Conservation (phyloP, 1,140 invertebrate species). For the Drosophila melanogaster region DNA sequence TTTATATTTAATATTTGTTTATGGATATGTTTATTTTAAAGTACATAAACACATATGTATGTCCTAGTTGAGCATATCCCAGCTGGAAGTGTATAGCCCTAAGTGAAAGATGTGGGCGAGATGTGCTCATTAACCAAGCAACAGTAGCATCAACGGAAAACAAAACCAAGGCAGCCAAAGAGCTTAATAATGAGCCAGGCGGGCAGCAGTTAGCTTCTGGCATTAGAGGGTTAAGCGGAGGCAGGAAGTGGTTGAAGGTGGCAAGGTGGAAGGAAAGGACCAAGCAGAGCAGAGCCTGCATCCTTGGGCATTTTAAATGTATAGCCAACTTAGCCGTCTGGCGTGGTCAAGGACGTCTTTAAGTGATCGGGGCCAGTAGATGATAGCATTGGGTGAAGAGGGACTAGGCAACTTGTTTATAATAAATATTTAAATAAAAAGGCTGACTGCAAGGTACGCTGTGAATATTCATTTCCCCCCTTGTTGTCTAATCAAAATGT, state of each 20-base stretch:
- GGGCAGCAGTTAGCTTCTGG: conserved; percentile 36
- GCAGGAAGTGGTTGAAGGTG: conserved; percentile 21
- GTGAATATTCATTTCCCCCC: too few species aligned
- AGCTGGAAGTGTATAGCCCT: conserved; percentile 12
- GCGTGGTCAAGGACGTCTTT: conserved; percentile 51
- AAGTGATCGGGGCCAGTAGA: conserved; percentile 17
- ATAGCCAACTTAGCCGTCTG: conserved; percentile 6
- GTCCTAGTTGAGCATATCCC: not conserved
- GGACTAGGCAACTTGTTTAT: not conserved
- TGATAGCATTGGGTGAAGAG: not conserved
- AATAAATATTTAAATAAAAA: too few species aligned
- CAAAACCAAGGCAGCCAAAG: conserved; percentile 24
- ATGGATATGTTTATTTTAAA: not conserved
- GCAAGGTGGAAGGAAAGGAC: conserved; percentile 10
- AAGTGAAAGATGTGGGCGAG: conserved; percentile 45
- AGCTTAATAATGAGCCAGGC: conserved; percentile 31
- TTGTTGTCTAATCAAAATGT: too few species aligned
- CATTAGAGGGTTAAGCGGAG: conserved; percentile 34
- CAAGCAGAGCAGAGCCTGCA: conserved; percentile 14
- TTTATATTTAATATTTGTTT: too few species aligned
- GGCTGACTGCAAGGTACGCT: too few species aligned
- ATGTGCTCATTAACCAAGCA: conserved; percentile 39
- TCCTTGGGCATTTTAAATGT: conserved; percentile 62
- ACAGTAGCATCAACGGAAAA: conserved; percentile 33
- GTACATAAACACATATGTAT: not conserved